Base-by-base conservation (phyloP, 37 sponge, comb jelly and placozoan species). In the Bolinopsis microptera region DNA sequence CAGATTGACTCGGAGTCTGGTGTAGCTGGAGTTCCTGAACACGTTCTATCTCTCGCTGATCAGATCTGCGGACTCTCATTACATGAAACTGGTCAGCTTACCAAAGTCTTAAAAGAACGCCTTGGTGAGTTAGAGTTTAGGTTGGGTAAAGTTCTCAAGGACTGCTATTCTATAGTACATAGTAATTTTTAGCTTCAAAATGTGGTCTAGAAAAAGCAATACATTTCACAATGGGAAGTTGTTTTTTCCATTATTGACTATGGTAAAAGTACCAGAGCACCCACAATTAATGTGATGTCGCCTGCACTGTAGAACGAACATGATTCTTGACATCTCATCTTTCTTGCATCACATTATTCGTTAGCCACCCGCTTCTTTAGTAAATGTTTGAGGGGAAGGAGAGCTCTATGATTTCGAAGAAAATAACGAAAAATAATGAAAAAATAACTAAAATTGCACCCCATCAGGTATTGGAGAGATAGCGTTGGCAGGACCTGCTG, bases 401-500 rank as follows among this genome's bases (percentile, higher is more conserved):
- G 18, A 67, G 13, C 18, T 67, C 13, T 67, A 22, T 67, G 68
- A 67, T 67, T 67, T 22, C 18, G 18, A 67, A 67, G 13, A 67
- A 18, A 67, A 67, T 67, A 18, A 67, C 13, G 13, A 22, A 22
- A 22, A 22, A 67, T 67, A 22, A 67, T 67, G 18, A n/a, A n/a
- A n/a, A n/a, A n/a, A n/a, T n/a, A n/a, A n/a, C n/a, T n/a, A n/a
- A n/a, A n/a, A n/a, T n/a, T n/a, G n/a, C n/a, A n/a, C n/a, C n/a
- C n/a, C n/a, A 2, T 86, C 61, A 86, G 90, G 90, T 39, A 86
- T 86, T 3, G 90, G 90, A n/a, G 90, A 86, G 0, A 86, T 86
- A 86, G 40, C 90, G 39, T 18, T 86, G 16, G 90, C 90, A 33
- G 90, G 48, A 9, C 90, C 90, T 41, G 90, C 90, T 41, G 26